Conservation (phyloP, 2,888 invertebrate genomes). For the Lasius platythorax region DNA sequence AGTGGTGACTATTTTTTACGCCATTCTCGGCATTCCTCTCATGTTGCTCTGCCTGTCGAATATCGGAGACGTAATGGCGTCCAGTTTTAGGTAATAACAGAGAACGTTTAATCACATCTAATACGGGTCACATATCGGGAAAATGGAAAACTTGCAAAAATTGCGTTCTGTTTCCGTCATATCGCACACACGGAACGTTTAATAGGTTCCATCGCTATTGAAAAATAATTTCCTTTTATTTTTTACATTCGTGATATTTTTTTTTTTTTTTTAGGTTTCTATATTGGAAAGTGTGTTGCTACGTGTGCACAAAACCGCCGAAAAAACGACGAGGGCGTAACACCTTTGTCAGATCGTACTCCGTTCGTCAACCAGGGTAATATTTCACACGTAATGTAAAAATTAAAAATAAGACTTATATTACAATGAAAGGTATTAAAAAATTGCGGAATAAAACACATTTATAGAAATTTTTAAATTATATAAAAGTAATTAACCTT, state of each 20-base stretch:
- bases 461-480: neutral
- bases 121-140: neutral
- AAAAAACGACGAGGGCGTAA: constrained; percentile 87
- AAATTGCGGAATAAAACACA: neutral
- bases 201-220: neutral
- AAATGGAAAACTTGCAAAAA: constrained; percentile 6
- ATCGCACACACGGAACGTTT: neutral
- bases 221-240: neutral
- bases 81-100: constrained; percentile 91
- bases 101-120: neutral
- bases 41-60: constrained; percentile 98
- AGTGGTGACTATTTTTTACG: constrained; percentile 98
- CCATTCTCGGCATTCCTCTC: constrained; percentile 97
- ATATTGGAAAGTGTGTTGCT: constrained; percentile 97
- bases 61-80: constrained; percentile 97
- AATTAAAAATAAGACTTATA: neutral
- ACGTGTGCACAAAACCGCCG: constrained; percentile 94
- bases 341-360: constrained; percentile 81
- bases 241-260: neutral
- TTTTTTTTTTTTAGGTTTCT: constrained; percentile 88
- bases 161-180: neutral
- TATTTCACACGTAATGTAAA: constrained; percentile 1
- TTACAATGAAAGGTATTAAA: neutral
- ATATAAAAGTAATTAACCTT: neutral
- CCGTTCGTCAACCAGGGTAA: constrained; percentile 84